Conservation (phyloP, 1,140 invertebrate genomes). For the Belonocnema kinseyi region DNA sequence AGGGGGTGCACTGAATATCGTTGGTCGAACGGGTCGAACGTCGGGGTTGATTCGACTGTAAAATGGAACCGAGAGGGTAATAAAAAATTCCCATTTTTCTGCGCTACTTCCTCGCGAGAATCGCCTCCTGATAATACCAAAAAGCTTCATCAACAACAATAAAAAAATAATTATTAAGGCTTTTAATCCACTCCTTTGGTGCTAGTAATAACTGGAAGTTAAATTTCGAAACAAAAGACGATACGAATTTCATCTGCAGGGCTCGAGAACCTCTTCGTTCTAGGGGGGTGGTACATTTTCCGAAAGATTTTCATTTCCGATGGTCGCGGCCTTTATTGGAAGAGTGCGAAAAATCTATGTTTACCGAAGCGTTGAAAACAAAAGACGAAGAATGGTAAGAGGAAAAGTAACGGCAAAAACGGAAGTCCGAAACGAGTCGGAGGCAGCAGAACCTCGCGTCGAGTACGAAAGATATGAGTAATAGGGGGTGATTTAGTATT, state of each 20-base stretch:
- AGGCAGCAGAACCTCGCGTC: constrained; percentile 44
- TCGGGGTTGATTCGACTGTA: constrained; percentile 44
- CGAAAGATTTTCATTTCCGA: constrained; percentile 18
- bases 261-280: not conserved
- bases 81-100: constrained; percentile 47
- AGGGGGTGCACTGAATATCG: not conserved
- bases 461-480: constrained; percentile 68
- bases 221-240: too few species aligned
- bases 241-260: too few species aligned
- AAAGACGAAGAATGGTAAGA: constrained; percentile 13
- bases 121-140: not conserved
- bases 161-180: too few species aligned
- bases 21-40: not conserved
- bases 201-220: too few species aligned
- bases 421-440: constrained; percentile 43
- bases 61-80: constrained; percentile 40
- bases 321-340: not conserved
- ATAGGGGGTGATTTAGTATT: constrained; percentile 72
- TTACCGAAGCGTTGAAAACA: constrained; percentile 30
- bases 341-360: constrained; percentile 16
- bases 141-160: not conserved
- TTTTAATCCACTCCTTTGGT: too few species aligned
- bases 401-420: constrained; percentile 20
- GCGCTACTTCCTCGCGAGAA: constrained; percentile 16
- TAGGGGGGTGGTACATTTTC: not conserved